phyloP scores from a whole-genome alignment of 2,888 invertebrate species.

The Tachystola acroxantha region DNA sequence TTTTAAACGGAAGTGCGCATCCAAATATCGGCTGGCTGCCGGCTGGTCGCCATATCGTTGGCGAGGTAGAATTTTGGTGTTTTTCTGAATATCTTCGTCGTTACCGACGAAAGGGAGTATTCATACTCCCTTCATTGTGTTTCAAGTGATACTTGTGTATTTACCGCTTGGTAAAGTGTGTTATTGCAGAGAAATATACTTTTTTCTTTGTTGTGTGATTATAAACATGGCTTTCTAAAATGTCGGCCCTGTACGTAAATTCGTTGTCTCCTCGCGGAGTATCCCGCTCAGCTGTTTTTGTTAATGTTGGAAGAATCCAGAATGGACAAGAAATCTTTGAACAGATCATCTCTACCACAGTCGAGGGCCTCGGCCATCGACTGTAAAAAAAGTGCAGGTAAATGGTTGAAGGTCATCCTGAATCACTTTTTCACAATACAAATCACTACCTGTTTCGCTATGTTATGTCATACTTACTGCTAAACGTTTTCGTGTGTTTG shows the following conservation, averaged over 20 bases:
- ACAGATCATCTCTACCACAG: constrained; percentile 82
- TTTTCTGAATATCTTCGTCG: constrained; percentile 77
- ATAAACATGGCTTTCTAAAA: constrained; percentile 90
- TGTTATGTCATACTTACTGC: not conserved
- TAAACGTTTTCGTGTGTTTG: too few relatives aligned
- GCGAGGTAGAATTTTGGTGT: constrained; percentile 75
- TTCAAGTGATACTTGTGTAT: constrained; percentile 43
- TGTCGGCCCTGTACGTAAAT: constrained; percentile 84
- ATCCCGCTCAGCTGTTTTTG: constrained; percentile 74
- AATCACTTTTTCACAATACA: not conserved
- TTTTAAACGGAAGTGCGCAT: constrained; percentile 62
- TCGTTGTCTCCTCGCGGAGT: constrained; percentile 86
- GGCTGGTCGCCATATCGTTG: constrained; percentile 84
- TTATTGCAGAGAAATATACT: constrained; percentile 46
- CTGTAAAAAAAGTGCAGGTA: constrained; percentile 85
- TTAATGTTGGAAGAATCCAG: constrained; percentile 77
- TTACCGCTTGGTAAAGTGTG: constrained; percentile 51
- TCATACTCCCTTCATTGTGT: constrained; percentile 77
- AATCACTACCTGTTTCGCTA: not conserved
- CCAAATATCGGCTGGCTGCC: constrained; percentile 61
- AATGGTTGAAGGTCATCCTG: constrained; percentile 42
- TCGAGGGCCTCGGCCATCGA: constrained; percentile 85
- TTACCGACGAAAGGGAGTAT: constrained; percentile 82
- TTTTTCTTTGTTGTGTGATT: constrained; percentile 76
- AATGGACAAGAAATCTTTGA: constrained; percentile 89